Evolutionary conservation across 2,888 invertebrate genomes (phyloP).

Genomic region (Cyclophora albipunctata): DNA sequence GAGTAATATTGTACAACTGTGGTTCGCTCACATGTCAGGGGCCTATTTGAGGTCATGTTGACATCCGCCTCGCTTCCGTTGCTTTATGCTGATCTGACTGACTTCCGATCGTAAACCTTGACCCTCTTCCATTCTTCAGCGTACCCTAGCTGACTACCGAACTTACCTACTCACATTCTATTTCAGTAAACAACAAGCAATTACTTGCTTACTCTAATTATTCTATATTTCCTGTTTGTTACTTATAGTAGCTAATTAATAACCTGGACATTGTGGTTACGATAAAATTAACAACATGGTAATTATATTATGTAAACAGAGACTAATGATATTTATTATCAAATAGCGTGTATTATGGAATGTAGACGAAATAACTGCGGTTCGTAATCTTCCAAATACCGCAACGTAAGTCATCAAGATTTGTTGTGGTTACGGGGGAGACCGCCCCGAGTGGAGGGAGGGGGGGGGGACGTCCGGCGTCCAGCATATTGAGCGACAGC

Average conservation of each 20-base stretch:
- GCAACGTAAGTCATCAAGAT: conserved; percentile 31
- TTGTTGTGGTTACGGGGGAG: conserved; percentile 23
- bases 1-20: too few species aligned
- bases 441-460: conserved; percentile 21
- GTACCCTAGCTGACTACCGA: background rate
- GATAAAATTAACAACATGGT: background rate
- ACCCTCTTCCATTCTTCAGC: conserved; percentile 9
- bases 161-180: background rate
- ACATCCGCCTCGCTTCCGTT: conserved; percentile 23
- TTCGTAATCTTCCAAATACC: conserved; percentile 23
- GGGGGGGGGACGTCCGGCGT: conserved; percentile 74
- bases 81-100: conserved; percentile 19
- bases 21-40: conserved; percentile 6
- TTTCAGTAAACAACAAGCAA: too few species aligned
- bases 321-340: background rate
- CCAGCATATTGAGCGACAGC: conserved; percentile 86
- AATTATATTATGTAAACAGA: background rate
- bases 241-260: background rate
- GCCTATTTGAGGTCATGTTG: conserved; percentile 16
- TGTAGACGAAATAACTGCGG: conserved; percentile 14
- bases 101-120: conserved; percentile 18
- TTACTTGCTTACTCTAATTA: too few species aligned
- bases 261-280: background rate
- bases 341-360: background rate
- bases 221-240: background rate